Evolutionary conservation across 2,888 invertebrate species (phyloP).

Genomic region (Ophion obscuratus): DNA sequence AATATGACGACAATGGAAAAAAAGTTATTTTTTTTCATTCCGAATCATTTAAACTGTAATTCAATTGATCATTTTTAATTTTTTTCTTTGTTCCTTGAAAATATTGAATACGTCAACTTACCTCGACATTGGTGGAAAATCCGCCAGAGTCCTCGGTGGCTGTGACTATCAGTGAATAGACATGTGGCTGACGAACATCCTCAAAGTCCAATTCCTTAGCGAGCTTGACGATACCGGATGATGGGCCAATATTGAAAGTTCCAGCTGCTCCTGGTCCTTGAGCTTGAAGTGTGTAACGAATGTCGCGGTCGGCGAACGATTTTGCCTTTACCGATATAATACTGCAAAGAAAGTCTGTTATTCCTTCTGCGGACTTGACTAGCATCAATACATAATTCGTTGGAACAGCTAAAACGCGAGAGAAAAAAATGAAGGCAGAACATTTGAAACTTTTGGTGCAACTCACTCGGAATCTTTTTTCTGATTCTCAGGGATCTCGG

Average conservation of each 20-base stretch:
- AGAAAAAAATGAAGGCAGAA: not conserved
- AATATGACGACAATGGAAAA: not conserved
- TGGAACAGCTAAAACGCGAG: not conserved
- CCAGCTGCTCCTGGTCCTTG: slow-evolving; percentile 96
- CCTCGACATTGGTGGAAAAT: slow-evolving; percentile 97
- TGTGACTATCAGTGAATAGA: slow-evolving; percentile 96
- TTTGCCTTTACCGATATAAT: slow-evolving; percentile 98
- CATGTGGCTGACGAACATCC: slow-evolving; percentile 96
- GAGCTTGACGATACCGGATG: slow-evolving; percentile 97
- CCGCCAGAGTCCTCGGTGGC: slow-evolving; percentile 99
- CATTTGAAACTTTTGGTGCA: not conserved
- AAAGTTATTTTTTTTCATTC: too few relatives aligned
- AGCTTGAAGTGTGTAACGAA: slow-evolving; percentile 97
- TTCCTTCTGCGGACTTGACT: not conserved
- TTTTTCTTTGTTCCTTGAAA: too few relatives aligned
- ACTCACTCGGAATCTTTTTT: slow-evolving; percentile 98
- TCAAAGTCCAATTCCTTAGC: slow-evolving; percentile 99
- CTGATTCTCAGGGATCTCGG: slow-evolving; percentile 98
- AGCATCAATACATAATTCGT: not conserved
- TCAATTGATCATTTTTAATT: too few relatives aligned
- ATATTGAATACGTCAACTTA: slow-evolving; percentile 79
- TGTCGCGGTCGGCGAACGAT: slow-evolving; percentile 98
- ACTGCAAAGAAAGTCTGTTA: slow-evolving; percentile 85
- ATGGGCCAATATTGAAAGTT: slow-evolving; percentile 97
- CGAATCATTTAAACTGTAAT: too few relatives aligned